Base-by-base conservation (phyloP, 2,888 invertebrate species). In the Xanthostigma xanthostigma region DNA sequence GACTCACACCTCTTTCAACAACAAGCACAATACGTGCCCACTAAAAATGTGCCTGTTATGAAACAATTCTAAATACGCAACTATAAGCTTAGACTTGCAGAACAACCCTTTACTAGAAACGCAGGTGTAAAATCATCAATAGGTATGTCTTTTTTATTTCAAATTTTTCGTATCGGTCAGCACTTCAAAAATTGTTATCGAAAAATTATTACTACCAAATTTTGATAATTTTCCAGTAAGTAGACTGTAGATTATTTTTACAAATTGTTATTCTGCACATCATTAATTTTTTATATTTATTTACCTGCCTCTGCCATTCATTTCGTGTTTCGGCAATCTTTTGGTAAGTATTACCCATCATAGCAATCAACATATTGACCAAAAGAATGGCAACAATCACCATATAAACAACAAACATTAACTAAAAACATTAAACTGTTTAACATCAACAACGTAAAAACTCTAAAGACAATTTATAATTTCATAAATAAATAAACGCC, bases 321-420 rank as follows among this genome's bases (percentile, higher is more conserved):
- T 96, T 96, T 56, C 91, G 78, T 0, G 95, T 94, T 68, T 95
- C 93, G 1, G 93, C 93, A 57, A 97, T 95, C 70, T 94, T 91
- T 66, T 94, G 93, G 64, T 97, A 98, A 3, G 97, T 97, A 67
- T 96, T 96, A 0, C 96, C 97, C 97, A 97, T 97, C 96, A 97
- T 97, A 53, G 96, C 96, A 61, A 97, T 97, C 67, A 97, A 74
- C 92, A 97, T 93, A 74, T 97, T 97, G 45, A 97, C 91, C 50
- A 97, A 72, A 36, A 97, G 71, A 51, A 97, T 85, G 0, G 93
- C 92, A 14, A 96, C 97, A 63, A 96, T 87, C 49, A 87, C 89
- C 93, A 97, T 97, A 69, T 93, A 98, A 36, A 95, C 74, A n/a
- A 96, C 86, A 69, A 97, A 97, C 11, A 96, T 72, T 12, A 87